These are phyloP conservation scores for Tetragonula carbonaria DNA, from an alignment of 2,888 invertebrate species.

Conservation along the genomic window DNA sequence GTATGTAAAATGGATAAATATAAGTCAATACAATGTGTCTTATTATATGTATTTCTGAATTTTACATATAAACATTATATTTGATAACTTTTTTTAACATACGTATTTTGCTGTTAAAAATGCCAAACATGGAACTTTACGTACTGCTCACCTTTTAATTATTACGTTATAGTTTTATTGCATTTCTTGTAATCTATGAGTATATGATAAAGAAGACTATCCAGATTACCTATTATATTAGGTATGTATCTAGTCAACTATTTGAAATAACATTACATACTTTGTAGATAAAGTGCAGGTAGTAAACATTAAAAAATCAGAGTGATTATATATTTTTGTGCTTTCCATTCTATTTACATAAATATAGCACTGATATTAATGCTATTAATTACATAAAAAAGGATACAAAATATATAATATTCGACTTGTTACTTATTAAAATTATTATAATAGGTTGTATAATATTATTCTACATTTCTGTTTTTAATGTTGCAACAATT, in stretches of 20 bases:
- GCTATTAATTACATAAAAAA: slow-evolving; percentile 24
- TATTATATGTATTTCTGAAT: slow-evolving; percentile 26
- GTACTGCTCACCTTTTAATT: slow-evolving; percentile 11
- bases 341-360: slow-evolving; percentile 46
- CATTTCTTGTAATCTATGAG: slow-evolving; percentile 22
- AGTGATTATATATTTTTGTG: slow-evolving; percentile 43
- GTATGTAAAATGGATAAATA: slow-evolving; percentile 42
- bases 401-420: slow-evolving; percentile 9
- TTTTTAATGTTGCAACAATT: slow-evolving; percentile 23
- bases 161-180: slow-evolving; percentile 30
- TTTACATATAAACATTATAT: slow-evolving; percentile 19
- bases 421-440: slow-evolving; percentile 11
- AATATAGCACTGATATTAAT: slow-evolving; percentile 10
- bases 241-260: slow-evolving; percentile 63
- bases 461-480: slow-evolving; percentile 31
- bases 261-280: slow-evolving; percentile 51
- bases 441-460: background rate
- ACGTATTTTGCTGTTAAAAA: slow-evolving; percentile 6
- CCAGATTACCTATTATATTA: slow-evolving; percentile 57
- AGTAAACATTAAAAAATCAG: slow-evolving; percentile 54
- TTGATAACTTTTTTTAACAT: slow-evolving; percentile 33
- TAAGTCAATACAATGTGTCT: slow-evolving; percentile 4
- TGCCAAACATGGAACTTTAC: slow-evolving; percentile 13
- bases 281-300: slow-evolving; percentile 66
- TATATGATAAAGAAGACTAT: slow-evolving; percentile 26